These are phyloP conservation scores for Threskiornis aethiopicus DNA, from an alignment of 2,797 vertebrate species.

Conservation along the genomic window DNA sequence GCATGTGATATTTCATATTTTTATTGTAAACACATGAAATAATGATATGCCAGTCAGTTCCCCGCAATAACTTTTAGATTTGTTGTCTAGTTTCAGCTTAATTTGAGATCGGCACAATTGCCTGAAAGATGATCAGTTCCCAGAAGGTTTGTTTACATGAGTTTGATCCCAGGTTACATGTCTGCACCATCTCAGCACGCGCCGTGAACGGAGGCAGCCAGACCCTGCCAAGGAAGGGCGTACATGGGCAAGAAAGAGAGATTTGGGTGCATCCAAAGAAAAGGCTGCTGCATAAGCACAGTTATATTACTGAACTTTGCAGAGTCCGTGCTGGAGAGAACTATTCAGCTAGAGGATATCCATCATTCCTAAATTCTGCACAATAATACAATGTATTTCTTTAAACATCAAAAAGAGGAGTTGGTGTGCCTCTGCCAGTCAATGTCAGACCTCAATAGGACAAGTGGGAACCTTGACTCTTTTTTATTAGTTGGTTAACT, in stretches of 20 bases:
- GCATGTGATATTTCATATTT: background rate
- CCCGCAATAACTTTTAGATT: background rate
- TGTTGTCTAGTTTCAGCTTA: background rate
- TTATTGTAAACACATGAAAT: background rate
- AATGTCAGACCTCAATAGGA: background rate
- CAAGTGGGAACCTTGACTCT: background rate
- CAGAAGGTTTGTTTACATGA: background rate
- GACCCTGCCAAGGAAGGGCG: fast-evolving
- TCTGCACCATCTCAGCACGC: background rate
- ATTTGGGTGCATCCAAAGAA: background rate
- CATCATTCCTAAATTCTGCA: background rate
- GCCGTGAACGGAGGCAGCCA: background rate
- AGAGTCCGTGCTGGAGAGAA: background rate
- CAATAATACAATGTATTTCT: fast-evolving
- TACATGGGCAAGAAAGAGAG: background rate
- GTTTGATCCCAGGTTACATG: background rate
- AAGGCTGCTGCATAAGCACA: background rate
- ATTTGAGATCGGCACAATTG: background rate
- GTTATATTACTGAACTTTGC: background rate
- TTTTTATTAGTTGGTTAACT: background rate
- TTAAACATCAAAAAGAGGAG: background rate
- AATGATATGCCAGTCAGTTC: too few relatives aligned
- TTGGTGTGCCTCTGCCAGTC: background rate
- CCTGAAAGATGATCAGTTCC: background rate
- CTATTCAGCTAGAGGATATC: background rate